phyloP scores from a whole-genome alignment of 2,888 invertebrate genomes.

The Drosophila colorata region DNA sequence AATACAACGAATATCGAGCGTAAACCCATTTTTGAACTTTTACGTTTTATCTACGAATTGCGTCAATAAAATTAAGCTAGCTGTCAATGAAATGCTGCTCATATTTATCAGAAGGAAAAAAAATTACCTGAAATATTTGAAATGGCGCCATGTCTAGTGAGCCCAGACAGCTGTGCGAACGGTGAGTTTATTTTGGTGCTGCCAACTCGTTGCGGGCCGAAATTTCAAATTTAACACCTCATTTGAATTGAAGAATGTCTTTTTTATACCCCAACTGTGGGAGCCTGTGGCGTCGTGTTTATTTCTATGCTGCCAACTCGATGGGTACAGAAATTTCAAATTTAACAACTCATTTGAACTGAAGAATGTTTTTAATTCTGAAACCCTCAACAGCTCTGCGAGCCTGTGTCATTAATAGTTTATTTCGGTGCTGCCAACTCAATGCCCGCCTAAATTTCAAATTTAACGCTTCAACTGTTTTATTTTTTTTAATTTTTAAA shows the following conservation, averaged over 20 bases:
- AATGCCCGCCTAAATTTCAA: not conserved
- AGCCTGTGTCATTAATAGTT: not conserved
- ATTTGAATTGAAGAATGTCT: not conserved
- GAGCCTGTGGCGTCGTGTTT: conserved; percentile 1
- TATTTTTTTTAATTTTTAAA: conserved; percentile 1
- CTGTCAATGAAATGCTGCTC: not conserved
- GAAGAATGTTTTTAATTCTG: conserved; percentile 4
- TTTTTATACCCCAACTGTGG: too few relatives aligned
- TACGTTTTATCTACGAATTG: not conserved
- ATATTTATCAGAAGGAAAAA: not conserved
- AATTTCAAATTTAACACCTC: not conserved
- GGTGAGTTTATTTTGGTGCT: conserved; percentile 2
- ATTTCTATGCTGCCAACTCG: conserved; percentile 12
- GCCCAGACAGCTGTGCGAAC: not conserved
- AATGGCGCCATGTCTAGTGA: not conserved
- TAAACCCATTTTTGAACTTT: conserved; percentile 27
- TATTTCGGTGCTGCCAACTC: conserved; percentile 14
- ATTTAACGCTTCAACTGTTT: conserved; percentile 2
- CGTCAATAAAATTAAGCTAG: not conserved
- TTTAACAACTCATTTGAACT: conserved; percentile 2
- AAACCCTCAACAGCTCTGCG: too few relatives aligned
- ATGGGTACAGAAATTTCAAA: not conserved
- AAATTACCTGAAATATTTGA: not conserved
- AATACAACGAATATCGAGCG: conserved; percentile 7
- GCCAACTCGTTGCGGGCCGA: conserved; percentile 6